Percentiles rank a stretch among this genome's conserved stretches.
Conservation (phyloP, 2,888 invertebrate species). For the Cephus runcator region DNA sequence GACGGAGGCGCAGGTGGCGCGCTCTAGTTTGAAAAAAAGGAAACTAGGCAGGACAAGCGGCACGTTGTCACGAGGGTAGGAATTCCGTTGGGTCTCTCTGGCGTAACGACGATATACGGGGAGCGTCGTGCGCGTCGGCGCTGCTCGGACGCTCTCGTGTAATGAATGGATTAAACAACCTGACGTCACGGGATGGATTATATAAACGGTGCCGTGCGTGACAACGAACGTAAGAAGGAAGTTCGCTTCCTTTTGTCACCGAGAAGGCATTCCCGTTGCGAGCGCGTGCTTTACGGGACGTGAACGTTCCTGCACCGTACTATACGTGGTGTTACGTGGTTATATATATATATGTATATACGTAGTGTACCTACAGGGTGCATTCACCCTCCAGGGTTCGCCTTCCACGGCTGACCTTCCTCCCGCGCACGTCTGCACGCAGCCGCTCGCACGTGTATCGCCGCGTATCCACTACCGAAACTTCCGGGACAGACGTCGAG, state of each 20-base stretch:
- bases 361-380: background rate
- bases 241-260: slow-evolving; percentile 61
- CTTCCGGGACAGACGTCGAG: background rate
- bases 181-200: slow-evolving; percentile 65
- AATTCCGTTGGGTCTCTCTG: slow-evolving; percentile 20
- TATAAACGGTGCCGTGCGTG: slow-evolving; percentile 60
- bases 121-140: background rate
- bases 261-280: slow-evolving; percentile 47
- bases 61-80: slow-evolving; percentile 7
- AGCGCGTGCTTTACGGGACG: slow-evolving; percentile 9
- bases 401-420: background rate
- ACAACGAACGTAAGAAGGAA: slow-evolving; percentile 63
- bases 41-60: background rate
- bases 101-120: background rate
- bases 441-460: background rate
- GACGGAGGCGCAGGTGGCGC: background rate
- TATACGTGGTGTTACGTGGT: background rate
- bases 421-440: background rate
- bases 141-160: slow-evolving; percentile 30
- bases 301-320: background rate
- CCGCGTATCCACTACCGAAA: background rate
- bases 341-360: background rate
- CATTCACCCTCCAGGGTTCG: background rate
- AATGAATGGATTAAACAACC: slow-evolving; percentile 62
- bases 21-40: background rate